Evolutionary conservation across 2,888 invertebrate genomes (phyloP).

Genomic region (Trissolcus japonicus): DNA sequence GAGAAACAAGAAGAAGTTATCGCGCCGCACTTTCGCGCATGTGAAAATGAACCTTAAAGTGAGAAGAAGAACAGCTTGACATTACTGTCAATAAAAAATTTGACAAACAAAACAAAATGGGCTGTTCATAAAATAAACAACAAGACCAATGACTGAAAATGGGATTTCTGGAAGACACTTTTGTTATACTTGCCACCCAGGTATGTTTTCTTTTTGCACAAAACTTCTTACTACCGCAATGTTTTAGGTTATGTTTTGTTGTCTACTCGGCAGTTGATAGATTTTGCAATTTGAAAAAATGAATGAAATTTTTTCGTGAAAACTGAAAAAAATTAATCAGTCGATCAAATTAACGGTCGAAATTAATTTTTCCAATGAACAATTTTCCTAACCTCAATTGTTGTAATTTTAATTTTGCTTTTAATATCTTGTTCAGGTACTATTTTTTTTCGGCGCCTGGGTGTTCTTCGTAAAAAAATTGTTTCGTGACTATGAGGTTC

Average conservation of each 20-base stretch:
- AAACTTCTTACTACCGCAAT: conserved; percentile 29
- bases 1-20: no score
- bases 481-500: conserved; percentile 98
- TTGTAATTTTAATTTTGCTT: neutral
- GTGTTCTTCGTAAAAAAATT: conserved; percentile 98
- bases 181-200: conserved; percentile 89
- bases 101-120: neutral
- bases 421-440: conserved; percentile 80
- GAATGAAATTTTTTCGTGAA: neutral
- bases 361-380: neutral
- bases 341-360: neutral
- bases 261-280: conserved; percentile 29
- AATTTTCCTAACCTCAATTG: conserved; percentile 3
- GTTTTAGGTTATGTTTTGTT: conserved; percentile 51
- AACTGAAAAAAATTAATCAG: neutral
- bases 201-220: conserved; percentile 74
- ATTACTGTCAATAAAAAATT: neutral
- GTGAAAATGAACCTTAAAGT: conserved; percentile 13
- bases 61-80: conserved; percentile 1
- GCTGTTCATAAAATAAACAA: neutral
- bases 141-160: conserved; percentile 75
- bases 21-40: no score
- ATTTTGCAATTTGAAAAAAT: conserved; percentile 17
- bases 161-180: conserved; percentile 90
- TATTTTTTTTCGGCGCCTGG: conserved; percentile 98